phyloP scores from a whole-genome alignment of 2,113 vertebrate species.

The Eira barbara region DNA sequence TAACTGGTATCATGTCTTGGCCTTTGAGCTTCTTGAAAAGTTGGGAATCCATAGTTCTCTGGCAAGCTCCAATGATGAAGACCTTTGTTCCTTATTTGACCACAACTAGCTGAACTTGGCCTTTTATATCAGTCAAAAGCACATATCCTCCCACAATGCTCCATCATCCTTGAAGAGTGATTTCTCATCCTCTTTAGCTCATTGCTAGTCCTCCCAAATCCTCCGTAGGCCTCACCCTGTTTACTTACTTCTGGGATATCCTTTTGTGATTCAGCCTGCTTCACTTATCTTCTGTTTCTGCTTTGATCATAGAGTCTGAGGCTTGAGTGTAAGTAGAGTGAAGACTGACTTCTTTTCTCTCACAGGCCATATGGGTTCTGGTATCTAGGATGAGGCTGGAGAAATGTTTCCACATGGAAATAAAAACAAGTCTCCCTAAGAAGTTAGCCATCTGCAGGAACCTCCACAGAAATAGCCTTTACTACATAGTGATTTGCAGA shows the following conservation, averaged over 20 bases:
- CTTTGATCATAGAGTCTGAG: not conserved
- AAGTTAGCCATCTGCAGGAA: constrained; percentile 9
- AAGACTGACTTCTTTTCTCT: not conserved
- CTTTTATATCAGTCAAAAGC: not conserved
- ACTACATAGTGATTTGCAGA: constrained; percentile 11
- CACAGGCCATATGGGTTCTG: not conserved
- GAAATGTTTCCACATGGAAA: not conserved
- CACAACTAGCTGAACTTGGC: not conserved
- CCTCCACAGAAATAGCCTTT: constrained; percentile 2
- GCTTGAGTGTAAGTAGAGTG: not conserved
- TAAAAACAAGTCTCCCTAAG: not conserved
- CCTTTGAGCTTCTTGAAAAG: not conserved
- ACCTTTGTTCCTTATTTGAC: not conserved
- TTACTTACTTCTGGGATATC: not conserved
- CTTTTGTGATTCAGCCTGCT: not conserved
- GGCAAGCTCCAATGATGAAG: not conserved
- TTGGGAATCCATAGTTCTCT: not conserved
- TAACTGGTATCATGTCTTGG: not conserved
- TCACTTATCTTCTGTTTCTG: not conserved
- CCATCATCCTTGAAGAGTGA: not conserved
- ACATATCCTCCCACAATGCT: not conserved
- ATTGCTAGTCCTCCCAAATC: not conserved
- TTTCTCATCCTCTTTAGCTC: not conserved
- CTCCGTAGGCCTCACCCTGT: not conserved
- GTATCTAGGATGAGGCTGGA: not conserved